Base-by-base conservation (phyloP, 2,888 invertebrate species). In the Linnaemya tessellans region DNA sequence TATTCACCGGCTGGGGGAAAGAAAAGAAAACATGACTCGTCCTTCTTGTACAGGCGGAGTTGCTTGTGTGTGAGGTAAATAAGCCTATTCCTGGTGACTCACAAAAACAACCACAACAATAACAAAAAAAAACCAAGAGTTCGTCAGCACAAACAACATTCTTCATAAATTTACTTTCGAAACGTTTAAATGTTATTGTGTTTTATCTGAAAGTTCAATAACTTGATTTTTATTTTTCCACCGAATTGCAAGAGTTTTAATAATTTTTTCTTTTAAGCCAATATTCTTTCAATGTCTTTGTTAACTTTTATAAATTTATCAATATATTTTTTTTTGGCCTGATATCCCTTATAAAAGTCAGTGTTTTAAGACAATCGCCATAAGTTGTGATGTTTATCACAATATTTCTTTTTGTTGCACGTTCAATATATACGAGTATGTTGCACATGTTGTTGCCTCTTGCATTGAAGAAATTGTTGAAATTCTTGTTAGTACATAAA, bases 161-260 rank as follows among this genome's bases (percentile, higher is more conserved):
- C 22, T 56, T 54, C 38, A 51, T 46, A 1, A 35, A 73, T 73
- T 60, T 64, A 62, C 62, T 30, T 74, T 51, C 51, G 25, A 43
- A 25, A 13, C 41, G n/a, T 51, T 58, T 49, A 15, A 20, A 49
- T 30, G 15, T 43, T 25, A 54, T 74, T 43, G 18, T 62, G 20
- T 73, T 77, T 77, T 58, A 64, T 68, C 41, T 68, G 35, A 65
- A 68, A 70, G 77, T 81, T 74, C 81, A 79, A 79, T 84, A 81
- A 79, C 78, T 79, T 81, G 35, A 51, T 43, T 62, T 30, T 38
- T n/a, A 38, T 30, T 35, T 65, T 78, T 78, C 74, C 74, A 74
- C 38, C 30, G 54, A 70, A 80, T 65, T 75, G 65, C 73, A 67
- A 60, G 11, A n/a, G 15, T 64, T 81, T 75, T 62, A 75, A 70